These are phyloP conservation scores for Arizona elegans DNA, from an alignment of 2,113 vertebrate species.

Conservation along the genomic window DNA sequence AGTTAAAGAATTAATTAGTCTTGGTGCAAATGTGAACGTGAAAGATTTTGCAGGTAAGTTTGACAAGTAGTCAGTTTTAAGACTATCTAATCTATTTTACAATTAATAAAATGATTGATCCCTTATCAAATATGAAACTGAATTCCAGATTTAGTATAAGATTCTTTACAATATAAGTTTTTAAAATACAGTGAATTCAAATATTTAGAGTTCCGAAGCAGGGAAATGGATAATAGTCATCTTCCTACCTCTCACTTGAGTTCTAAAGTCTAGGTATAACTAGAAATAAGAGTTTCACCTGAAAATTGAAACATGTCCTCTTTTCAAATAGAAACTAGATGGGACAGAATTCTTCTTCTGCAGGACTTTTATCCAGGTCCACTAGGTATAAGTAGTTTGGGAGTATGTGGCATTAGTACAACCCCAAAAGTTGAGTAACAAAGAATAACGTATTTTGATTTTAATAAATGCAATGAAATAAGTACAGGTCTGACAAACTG, in stretches of 20 bases:
- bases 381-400: neutral
- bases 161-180: neutral
- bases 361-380: neutral
- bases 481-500: neutral
- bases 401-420: neutral
- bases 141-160: neutral
- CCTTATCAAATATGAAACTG: neutral
- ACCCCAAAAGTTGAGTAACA: neutral
- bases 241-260: neutral
- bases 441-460: neutral
- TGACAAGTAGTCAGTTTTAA: neutral
- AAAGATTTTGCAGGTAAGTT: slow-evolving; percentile 97
- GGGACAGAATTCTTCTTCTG: neutral
- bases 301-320: neutral
- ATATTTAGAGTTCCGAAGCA: neutral
- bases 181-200: neutral
- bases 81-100: neutral
- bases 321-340: neutral
- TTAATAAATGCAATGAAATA: neutral
- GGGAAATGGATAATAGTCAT: neutral
- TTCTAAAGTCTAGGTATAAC: neutral
- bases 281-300: neutral
- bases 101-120: neutral
- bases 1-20: slow-evolving; percentile 94
- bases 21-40: slow-evolving; percentile 96